A percentile compares a stretch with the other conserved stretches of the same genome.
phyloP scores from a whole-genome alignment of 2,797 vertebrate species.

The Tapera naevia region DNA sequence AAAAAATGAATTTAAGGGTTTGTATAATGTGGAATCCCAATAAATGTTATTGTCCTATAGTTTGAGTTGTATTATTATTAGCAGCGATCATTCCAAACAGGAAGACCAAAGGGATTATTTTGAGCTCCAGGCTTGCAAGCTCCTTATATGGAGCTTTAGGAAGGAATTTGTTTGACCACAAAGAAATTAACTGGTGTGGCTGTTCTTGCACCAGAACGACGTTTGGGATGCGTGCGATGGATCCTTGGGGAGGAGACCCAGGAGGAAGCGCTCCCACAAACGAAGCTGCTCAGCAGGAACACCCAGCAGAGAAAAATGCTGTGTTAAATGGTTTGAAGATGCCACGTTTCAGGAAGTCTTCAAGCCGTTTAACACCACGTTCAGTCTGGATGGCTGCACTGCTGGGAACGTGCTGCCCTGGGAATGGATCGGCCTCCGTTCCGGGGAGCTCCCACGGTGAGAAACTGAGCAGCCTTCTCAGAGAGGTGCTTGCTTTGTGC shows the following conservation, averaged over 20 bases:
- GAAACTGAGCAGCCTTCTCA: fast-evolving
- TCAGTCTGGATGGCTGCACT: too few species aligned
- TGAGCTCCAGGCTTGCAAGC: conserved; percentile 12
- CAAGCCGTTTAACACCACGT: too few species aligned
- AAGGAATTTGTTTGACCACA: conserved; percentile 27
- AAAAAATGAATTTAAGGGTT: conserved; percentile 76
- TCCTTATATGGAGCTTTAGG: conserved; percentile 49
- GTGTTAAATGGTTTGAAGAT: fast-evolving
- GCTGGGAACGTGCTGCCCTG: fast-evolving
- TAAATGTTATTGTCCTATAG: conserved; percentile 81
- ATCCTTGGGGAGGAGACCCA: fast-evolving
- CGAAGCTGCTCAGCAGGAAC: neutral
- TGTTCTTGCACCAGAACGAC: neutral
- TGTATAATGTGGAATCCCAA: conserved; percentile 82
- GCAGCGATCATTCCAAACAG: neutral
- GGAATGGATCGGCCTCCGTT: neutral
- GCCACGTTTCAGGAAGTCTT: too few species aligned
- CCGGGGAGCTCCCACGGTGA: fast-evolving
- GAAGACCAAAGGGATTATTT: conserved; percentile 14
- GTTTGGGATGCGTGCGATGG: fast-evolving
- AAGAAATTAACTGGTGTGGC: neutral
- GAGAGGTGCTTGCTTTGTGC: neutral
- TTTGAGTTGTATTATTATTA: conserved; percentile 59
- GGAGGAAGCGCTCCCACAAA: fast-evolving
- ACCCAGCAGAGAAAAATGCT: neutral